Conservation (phyloP, 2,113 vertebrate species). For the Tinamus guttatus region DNA sequence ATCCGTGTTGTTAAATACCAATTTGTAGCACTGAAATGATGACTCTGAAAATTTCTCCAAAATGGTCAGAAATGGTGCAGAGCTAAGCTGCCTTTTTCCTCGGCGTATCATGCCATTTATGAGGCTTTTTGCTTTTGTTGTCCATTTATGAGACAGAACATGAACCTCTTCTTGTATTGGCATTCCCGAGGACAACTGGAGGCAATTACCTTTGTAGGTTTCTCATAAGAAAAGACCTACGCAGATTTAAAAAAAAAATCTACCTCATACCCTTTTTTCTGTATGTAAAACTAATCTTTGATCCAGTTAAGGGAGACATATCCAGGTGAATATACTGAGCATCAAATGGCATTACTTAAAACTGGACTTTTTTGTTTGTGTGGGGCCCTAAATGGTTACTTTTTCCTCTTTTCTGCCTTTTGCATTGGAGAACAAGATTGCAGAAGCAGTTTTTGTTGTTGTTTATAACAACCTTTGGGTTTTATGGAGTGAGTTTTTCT, state of each 20-base stretch:
- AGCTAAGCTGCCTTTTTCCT: fast-evolving
- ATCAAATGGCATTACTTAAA: neutral
- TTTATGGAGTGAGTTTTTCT: neutral
- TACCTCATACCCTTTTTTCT: neutral
- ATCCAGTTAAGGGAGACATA: neutral
- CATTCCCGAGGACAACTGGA: neutral
- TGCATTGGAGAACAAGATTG: neutral
- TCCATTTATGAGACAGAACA: neutral
- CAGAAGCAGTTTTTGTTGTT: neutral
- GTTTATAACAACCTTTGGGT: fast-evolving
- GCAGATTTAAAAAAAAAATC: neutral
- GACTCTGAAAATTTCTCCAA: neutral
- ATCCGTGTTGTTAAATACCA: neutral
- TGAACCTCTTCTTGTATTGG: neutral
- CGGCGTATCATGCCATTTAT: fast-evolving
- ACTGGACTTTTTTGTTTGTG: neutral
- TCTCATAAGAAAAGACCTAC: neutral
- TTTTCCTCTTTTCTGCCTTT: neutral
- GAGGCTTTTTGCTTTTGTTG: neutral
- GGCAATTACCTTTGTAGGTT: neutral
- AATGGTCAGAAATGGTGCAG: neutral
- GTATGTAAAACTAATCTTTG: neutral
- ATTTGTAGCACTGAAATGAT: neutral
- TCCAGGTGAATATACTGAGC: neutral
- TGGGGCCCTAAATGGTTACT: neutral